Conservation (phyloP, 1,140 invertebrate genomes). For the Steinernema feltiae region DNA sequence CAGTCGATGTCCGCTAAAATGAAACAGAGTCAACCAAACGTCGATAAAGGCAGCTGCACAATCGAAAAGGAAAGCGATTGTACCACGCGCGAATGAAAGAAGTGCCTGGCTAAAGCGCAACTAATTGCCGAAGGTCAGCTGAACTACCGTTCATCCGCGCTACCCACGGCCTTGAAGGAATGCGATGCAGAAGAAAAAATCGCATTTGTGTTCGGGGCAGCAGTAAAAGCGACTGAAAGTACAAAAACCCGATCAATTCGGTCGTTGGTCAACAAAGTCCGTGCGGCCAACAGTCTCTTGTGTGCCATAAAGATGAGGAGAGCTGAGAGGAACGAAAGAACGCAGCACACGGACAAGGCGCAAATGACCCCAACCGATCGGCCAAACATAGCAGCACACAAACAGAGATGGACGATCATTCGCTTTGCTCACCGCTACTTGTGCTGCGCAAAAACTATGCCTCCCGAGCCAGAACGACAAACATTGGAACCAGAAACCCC, state of each 20-base stretch:
- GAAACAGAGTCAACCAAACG: neutral
- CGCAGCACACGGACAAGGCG: neutral
- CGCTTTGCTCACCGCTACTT: neutral
- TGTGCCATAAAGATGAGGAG: neutral
- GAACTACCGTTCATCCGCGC: neutral
- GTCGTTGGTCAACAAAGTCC: neutral
- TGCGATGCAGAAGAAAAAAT: conserved; percentile 9
- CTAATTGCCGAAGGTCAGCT: conserved; percentile 13
- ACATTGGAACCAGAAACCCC: neutral
- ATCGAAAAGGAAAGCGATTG: neutral
- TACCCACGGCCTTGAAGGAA: conserved; percentile 5
- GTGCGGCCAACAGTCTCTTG: neutral
- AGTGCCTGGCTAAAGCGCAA: neutral
- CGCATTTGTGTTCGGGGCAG: conserved; percentile 1
- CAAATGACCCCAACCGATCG: conserved; percentile 4
- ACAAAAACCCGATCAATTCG: neutral
- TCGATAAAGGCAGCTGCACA: neutral
- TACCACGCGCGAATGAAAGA: neutral
- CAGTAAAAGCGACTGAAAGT: conserved; percentile 4
- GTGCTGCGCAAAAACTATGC: neutral
- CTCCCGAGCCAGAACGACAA: neutral
- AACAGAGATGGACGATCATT: conserved; percentile 12
- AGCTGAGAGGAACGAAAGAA: too few relatives aligned
- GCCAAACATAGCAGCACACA: conserved; percentile 6
- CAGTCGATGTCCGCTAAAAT: neutral